phyloP scores from a whole-genome alignment of 1,140 invertebrate species.

The Drosophila sp. region DNA sequence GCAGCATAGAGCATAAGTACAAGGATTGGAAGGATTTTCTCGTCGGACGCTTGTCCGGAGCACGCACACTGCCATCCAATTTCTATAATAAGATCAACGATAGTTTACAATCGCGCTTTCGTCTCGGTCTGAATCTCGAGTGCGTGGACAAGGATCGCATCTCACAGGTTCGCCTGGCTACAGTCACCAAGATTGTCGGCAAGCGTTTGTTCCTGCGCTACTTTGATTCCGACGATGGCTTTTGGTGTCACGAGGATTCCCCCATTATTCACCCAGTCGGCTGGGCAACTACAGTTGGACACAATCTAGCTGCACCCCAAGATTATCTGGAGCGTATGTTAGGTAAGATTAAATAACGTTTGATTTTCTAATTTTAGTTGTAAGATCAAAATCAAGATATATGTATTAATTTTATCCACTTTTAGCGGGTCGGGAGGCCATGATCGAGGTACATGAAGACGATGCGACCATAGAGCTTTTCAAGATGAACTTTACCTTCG shows the following conservation, averaged over 20 bases:
- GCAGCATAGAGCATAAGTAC: constrained; percentile 95
- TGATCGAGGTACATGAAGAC: constrained; percentile 85
- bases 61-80: constrained; percentile 95
- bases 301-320: constrained; percentile 92
- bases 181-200: constrained; percentile 94
- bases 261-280: constrained; percentile 97
- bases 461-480: constrained; percentile 92
- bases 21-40: constrained; percentile 98
- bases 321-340: constrained; percentile 90
- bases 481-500: constrained; percentile 85
- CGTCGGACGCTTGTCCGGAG: constrained; percentile 95
- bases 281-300: constrained; percentile 95
- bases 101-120: constrained; percentile 92
- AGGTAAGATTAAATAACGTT: constrained; percentile 55
- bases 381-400: no score
- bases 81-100: constrained; percentile 95
- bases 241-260: constrained; percentile 98
- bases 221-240: constrained; percentile 94
- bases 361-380: no score
- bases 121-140: constrained; percentile 93
- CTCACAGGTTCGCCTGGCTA: constrained; percentile 95
- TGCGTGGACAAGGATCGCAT: constrained; percentile 98
- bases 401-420: no score
- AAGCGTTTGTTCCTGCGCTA: constrained; percentile 96
- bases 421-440: constrained; percentile 80